Evolutionary conservation across 23 tunicate species (phyloP), one percentile per base, ranked within the genome.

Genomic region (Halocynthia aurantium): DNA sequence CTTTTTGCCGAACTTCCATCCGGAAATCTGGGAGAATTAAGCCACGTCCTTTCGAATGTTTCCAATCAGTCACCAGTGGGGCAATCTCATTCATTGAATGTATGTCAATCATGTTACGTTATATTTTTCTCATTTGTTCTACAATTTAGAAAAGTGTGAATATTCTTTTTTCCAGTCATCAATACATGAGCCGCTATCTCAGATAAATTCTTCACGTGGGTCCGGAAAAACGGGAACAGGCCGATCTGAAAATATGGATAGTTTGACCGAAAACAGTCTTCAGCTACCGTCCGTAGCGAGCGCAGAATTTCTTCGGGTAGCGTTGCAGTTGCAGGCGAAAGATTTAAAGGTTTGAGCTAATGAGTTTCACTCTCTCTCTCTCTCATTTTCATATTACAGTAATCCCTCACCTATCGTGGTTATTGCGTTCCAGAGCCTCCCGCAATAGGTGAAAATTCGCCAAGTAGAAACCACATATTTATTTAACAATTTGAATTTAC

Each of bases 261-360:
- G 81, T 22, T 56, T 81, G 57, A 88, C 81, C 50, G 90, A 85
- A 55, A 85, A 84, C 60, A 91, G 90, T 75, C 81, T 91, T 6
- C 84, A 91, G 55, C 87, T 91, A 6, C 97, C 97, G 6, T 83
- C 87, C 10, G 86, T 90, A 8, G 97, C 97, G 7, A 75, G 80
- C 15, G 60, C 83, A 8, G 97, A 91, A 56, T 85, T 91, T 81
- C 75, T 77, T 7, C 81, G 75, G 52, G 83, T 91, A 8, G 97
- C 90, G 11, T 70, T 91, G 74, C 85, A 81, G 70, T 74, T 79
- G n/a, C 90, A 91, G 66, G 97, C 97, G 7, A 85, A 91, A 64
- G 97, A 91, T 58, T 71, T 91, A 31, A 81, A 83, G 84, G 95
- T 84, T 8, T 50, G 19, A 68, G 19, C 21, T 21, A 2, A 19